Evolutionary conservation across 2,888 invertebrate genomes (phyloP).

Genomic region (Cephus pygmeus): DNA sequence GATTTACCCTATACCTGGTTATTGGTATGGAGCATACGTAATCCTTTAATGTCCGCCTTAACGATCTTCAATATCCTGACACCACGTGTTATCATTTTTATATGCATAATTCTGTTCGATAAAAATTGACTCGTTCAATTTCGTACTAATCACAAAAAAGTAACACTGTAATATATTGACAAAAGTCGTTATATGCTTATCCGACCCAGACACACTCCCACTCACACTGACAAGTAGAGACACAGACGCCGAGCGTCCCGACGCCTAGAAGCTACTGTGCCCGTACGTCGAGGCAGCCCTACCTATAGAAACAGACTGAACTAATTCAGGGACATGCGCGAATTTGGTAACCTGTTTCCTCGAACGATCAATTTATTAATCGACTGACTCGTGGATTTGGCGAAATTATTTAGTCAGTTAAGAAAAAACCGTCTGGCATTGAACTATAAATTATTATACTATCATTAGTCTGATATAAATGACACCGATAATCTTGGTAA

Average conservation of each 20-base stretch:
- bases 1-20: constrained; percentile 37
- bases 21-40: constrained; percentile 45
- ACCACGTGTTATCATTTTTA: constrained; percentile 31
- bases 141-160: not conserved
- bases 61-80: constrained; percentile 42
- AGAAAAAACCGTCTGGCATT: not conserved
- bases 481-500: not conserved
- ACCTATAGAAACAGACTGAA: constrained; percentile 20
- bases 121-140: not conserved
- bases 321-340: constrained; percentile 46
- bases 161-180: not conserved
- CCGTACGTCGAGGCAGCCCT: constrained; percentile 30
- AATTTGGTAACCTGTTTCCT: constrained; percentile 13
- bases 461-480: not conserved
- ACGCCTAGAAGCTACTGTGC: constrained; percentile 44
- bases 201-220: constrained; percentile 16
- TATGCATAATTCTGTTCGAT: constrained; percentile 29
- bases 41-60: constrained; percentile 35
- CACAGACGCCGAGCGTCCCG: constrained; percentile 39
- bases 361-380: not conserved
- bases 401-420: too few relatives aligned
- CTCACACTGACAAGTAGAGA: constrained; percentile 14
- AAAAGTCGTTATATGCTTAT: not conserved
- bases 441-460: not conserved
- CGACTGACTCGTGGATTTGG: too few relatives aligned